These are phyloP conservation scores for Amphiura filiformis DNA, from an alignment of 35 echinoderm and acorn worm genomes.

Conservation along the genomic window DNA sequence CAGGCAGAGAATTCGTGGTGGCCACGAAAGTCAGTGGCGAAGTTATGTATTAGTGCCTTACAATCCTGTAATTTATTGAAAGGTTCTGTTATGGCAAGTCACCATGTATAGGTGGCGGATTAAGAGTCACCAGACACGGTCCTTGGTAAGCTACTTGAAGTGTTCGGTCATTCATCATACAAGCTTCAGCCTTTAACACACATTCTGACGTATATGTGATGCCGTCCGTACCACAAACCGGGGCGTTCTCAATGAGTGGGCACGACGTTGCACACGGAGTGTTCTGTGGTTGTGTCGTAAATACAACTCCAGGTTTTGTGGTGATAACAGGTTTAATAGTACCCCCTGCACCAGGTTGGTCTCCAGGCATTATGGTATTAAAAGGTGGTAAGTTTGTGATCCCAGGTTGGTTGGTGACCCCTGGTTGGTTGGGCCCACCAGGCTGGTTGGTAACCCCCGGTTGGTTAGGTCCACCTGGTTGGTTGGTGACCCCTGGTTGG, in stretches of 20 bases:
- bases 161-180: not conserved
- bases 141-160: not conserved
- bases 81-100: too few relatives aligned
- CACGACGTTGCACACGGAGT: not conserved
- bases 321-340: not conserved
- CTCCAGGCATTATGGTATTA: not conserved
- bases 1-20: too few relatives aligned
- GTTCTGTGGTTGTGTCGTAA: not conserved
- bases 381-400: not conserved
- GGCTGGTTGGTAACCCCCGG: not conserved
- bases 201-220: constrained; percentile 8
- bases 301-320: not conserved
- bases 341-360: not conserved
- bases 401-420: not conserved
- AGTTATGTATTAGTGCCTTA: too few relatives aligned
- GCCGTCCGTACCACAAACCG: not conserved
- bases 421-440: not conserved
- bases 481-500: not conserved
- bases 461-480: not conserved
- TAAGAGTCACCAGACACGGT: not conserved
- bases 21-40: too few relatives aligned
- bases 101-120: too few relatives aligned
- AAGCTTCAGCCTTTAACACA: not conserved
- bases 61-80: too few relatives aligned
- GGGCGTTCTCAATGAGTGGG: not conserved